These are phyloP conservation scores for Drosophila leontia DNA, from an alignment of 1,140 invertebrate genomes.

Conservation along the genomic window DNA sequence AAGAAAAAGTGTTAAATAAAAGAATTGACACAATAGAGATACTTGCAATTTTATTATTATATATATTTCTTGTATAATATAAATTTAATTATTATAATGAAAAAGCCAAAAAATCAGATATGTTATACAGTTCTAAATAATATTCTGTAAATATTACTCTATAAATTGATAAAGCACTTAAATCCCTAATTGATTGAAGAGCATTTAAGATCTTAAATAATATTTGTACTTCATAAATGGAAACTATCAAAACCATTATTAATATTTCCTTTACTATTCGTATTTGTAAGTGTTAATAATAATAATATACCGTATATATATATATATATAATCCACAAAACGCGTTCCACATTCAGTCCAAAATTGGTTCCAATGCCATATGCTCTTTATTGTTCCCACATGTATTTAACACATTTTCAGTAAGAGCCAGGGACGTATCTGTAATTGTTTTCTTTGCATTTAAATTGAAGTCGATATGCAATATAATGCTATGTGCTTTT, in stretches of 20 bases:
- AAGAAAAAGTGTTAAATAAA: neutral
- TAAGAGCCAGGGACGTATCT: neutral
- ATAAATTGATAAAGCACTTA: neutral
- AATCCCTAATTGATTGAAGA: neutral
- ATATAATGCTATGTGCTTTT: no score
- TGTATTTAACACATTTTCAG: constrained; percentile 11
- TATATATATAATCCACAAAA: constrained; percentile 10
- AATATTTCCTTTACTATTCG: neutral
- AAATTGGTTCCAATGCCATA: constrained; percentile 9
- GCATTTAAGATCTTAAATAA: no score
- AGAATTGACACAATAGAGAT: neutral
- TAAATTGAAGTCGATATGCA: neutral
- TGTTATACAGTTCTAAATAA: neutral
- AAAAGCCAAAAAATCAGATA: no score
- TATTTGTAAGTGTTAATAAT: neutral
- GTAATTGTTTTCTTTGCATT: neutral
- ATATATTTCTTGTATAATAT: neutral
- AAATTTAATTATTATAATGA: no score
- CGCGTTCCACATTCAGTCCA: constrained; percentile 3
- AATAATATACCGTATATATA: neutral
- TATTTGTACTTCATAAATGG: neutral
- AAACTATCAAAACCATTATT: neutral
- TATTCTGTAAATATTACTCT: neutral
- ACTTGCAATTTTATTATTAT: neutral
- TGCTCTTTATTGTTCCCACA: neutral